Base-by-base conservation (phyloP, 1,140 invertebrate species). In the Drosophila nigrodunni region DNA sequence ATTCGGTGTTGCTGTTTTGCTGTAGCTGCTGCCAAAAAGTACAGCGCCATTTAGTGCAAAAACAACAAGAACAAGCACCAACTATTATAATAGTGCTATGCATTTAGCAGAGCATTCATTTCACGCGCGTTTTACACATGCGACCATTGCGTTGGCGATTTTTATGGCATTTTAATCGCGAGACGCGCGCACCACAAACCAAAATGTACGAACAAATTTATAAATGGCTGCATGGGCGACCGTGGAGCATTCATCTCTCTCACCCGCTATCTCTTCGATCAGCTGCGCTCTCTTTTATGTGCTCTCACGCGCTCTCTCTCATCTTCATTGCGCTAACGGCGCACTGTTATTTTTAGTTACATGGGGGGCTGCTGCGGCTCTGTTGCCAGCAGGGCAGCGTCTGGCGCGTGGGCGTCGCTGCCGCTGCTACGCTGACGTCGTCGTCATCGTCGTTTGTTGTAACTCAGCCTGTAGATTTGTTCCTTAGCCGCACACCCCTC, bases 161-260 rank as follows among this genome's bases (percentile, higher is more conserved):
- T 89, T 89, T 81, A 89, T 89, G 86, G 85, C 86, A 78, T 74
- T 88, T 88, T 88, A 88, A 88, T 83, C 82, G 80, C 64, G 59
- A 69, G 77, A 74, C 65, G 80, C 80, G 70, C 66, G 74, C 66
- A 25, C 67, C 47, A 34, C 57, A 65, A 76, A 57, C 72, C 50
- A 34, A 78, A 74, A 60, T 74, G 62, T 41, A 61, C 9, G 15
- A 52, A 21, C 10, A 52, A 21, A 8, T 18, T 0, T 47, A 9
- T 47, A 47, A 9, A 21, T 50, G 50, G 47, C 13, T 52, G 54
- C 47, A 59, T 52, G 44, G 49, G 67, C 64, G 75, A 37, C 25
- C 25, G 6, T 30, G 25, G 25, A 30, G 6, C 39, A n/a, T 44
- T 39, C 59, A 55, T 46, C 54, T 50, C 18, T 15, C 34, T 34